Evolutionary conservation across 1,140 invertebrate species (phyloP), one percentile per base, ranked within the genome.

Genomic region (Drosophila seguyi): DNA sequence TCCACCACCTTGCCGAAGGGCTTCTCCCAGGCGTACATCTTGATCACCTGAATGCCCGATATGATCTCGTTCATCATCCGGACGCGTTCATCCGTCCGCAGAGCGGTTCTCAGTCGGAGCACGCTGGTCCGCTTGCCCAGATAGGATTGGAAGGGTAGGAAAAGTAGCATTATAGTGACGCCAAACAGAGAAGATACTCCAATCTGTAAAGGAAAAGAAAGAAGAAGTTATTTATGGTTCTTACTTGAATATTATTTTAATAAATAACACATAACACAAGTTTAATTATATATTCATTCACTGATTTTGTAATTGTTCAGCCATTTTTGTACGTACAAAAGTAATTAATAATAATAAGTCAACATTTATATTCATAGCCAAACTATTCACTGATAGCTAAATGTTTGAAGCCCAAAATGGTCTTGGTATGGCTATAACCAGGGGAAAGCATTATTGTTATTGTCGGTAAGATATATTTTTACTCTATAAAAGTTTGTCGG

Each of bases 1-100:
- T 94, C 93, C 0, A 96, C 93, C 5, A 97, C 93, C 58, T 94
- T 94, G 27, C 95, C 94, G 83, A 97, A 98, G 0, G 96, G 95
- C 79, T 95, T 95, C 91, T 98, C 97, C 97, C 97, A 98, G 2
- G 96, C 95, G 79, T 97, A 97, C 97, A 98, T 98, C 93, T 98
- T 99, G n/a, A 98, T 98, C 0, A 98, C 96, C 93, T 97, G 95
- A 76, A 98, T 97, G 0, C 97, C 97, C 47, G 95, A 94, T 20
- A 98, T 95, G 3, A 99, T 97, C 93, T 98, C 97, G 90, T 96
- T 97, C 96, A 98, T 98, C 45, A 98, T 91, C 42, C 95, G 94
- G 1, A 98, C 95, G 62, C 98, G 94, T 82, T 97, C 95, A 87
- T 99, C 98, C 0, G 97, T 98, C 72, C 95, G 94, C 6, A 94